Base-by-base conservation (phyloP, 2,113 vertebrate genomes). In the Ursus arctos region DNA sequence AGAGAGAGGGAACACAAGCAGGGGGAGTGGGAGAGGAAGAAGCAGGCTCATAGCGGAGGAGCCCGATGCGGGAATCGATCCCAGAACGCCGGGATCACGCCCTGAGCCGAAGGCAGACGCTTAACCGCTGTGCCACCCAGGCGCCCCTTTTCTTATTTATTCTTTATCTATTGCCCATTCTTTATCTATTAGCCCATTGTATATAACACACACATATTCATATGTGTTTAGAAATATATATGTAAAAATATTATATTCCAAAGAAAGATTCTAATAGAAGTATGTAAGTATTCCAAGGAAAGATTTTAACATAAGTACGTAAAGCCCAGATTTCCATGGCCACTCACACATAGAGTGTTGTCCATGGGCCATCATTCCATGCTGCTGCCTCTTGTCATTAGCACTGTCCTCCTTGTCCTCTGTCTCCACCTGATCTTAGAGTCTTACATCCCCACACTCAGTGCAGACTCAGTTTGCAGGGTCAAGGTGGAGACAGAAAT, bases 241-340 rank as follows among this genome's bases (percentile, higher is more conserved):
- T 15, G 22, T 31, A 31, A 63, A 74, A 14, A 91, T 49, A 51
- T 80, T 90, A 59, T 55, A 57, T 72, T 84, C 18, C 51, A 74
- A 93, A 85, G 47, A 93, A 85, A 74, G 63, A 81, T 86, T 93
- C 94, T 49, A 81, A 33, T 47, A 15, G 28, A 47, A 74, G 22
- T 28, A 33, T 33, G 31, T 43, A 43, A 43, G 5, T 43, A 43
- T 43, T 43, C 43, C 43, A 43, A 43, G 43, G 53, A 53, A 53
- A 53, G 14, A 53, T 53, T 53, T 15, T 53, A 53, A 53, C 15
- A 15, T 43, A 49, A 74, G n/a, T 36, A 36, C 43, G 76, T 65
- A n/a, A 71, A 59, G 49, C 65, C 31, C 15, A 49, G 1, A 21
- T 90, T 36, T 88, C 79, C 63, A 9, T 19, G 36, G 85, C 33